Evolutionary conservation across 2,113 vertebrate genomes (phyloP), one percentile per base, ranked within the genome.

Genomic region (Caracal caracal): DNA sequence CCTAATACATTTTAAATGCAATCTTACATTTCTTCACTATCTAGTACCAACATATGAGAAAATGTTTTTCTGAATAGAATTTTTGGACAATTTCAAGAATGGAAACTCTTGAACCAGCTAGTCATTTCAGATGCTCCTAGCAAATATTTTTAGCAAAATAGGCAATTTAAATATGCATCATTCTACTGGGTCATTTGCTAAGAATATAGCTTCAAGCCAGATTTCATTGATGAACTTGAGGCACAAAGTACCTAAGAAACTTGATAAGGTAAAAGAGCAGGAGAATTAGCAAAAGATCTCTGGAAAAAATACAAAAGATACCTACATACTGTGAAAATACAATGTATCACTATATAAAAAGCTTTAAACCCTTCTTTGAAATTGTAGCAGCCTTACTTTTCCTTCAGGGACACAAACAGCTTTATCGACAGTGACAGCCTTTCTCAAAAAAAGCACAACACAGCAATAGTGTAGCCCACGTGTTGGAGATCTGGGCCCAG

Each of bases 1-100:
- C 13, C 40, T 94, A 94, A 95, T 90, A 92, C 70, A 95, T 88
- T 93, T 90, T 70, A 93, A 97, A 95, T 78, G 37, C 59, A 68
- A 66, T 88, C 37, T 93, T 94, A 81, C 20, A 94, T 94, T 90
- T 93, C 79, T 93, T 96, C 70, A 92, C 85, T 26, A 89, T 47
- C 19, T 56, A 87, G 59, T 66, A 92, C 49, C 90, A 96, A 81
- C 12, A 94, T n/a, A 90, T 59, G n/a, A 95, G 53, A 43, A 88
- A 65, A 80, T 65, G 4, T 35, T 84, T 76, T 71, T 88, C 73
- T 82, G 43, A 26, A 84, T 15, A 59, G 16, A 7, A 51, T 90
- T 28, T 87, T 78, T 91, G 92, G 30, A 63, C 12, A 81, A 73
- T 79, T 66, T 82, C 28, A 88, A 96, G 66, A 92, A 81, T 2